Percentiles rank a stretch among this genome's conserved stretches.
Evolutionary conservation across 2,797 vertebrate species (phyloP).

Genomic region (Notamacropus eugenii): DNA sequence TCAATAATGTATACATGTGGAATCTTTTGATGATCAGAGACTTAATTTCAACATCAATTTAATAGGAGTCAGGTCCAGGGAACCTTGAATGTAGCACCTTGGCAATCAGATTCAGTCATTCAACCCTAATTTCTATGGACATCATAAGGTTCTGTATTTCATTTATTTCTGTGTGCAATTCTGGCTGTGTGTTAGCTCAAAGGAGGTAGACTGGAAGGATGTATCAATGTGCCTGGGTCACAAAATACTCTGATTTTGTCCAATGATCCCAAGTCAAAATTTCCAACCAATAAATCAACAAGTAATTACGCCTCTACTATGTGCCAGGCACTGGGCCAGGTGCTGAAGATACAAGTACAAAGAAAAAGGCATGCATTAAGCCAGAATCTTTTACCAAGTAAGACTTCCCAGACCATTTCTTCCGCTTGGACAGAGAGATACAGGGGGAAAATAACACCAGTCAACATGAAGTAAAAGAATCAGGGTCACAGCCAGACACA

Average conservation of each 20-base stretch:
- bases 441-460: not conserved
- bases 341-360: not conserved
- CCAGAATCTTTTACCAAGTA: slow-evolving; percentile 38
- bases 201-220: not conserved
- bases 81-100: slow-evolving; percentile 27
- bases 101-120: slow-evolving; percentile 6
- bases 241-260: slow-evolving; percentile 51
- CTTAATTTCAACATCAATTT: slow-evolving; percentile 43
- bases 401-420: slow-evolving; percentile 23
- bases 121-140: not conserved
- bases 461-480: slow-evolving; percentile 40
- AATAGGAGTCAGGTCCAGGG: slow-evolving; percentile 40
- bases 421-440: not conserved
- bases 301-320: not conserved
- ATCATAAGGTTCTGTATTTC: not conserved
- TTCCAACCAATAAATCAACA: slow-evolving; percentile 19
- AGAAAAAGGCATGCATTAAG: not conserved
- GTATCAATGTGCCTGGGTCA: not conserved
- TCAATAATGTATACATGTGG: slow-evolving; percentile 4
- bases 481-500: not conserved
- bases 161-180: slow-evolving; percentile 37
- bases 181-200: not conserved
- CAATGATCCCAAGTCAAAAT: slow-evolving; percentile 34
- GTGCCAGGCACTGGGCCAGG: not conserved
- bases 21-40: slow-evolving; percentile 42